Conservation (phyloP, 1,140 invertebrate genomes). For the Drosophila novamexicana region DNA sequence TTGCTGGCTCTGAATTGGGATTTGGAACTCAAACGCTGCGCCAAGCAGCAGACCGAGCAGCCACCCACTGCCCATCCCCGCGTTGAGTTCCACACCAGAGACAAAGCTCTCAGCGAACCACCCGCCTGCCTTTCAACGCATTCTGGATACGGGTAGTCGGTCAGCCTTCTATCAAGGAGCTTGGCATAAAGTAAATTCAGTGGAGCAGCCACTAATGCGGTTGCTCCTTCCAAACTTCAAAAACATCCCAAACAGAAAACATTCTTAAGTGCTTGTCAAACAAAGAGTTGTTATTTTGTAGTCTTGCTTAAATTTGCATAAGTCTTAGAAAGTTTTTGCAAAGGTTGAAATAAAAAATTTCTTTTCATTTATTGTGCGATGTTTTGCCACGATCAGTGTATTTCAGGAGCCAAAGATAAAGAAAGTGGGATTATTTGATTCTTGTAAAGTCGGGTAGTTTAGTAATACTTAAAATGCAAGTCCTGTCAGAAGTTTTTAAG, state of each 20-base stretch:
- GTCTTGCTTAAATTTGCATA: conserved; percentile 15
- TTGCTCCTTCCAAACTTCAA: conserved; percentile 25
- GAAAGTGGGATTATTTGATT: too few species aligned
- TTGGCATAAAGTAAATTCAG: conserved; percentile 39
- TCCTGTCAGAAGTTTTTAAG: too few species aligned
- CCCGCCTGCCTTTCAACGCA: conserved; percentile 28
- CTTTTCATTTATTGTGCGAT: too few species aligned
- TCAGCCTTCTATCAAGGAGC: conserved; percentile 34
- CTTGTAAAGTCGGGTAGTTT: too few species aligned
- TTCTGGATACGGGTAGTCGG: background rate
- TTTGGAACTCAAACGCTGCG: conserved; percentile 74
- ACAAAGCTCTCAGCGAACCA: conserved; percentile 55
- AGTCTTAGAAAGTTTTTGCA: background rate
- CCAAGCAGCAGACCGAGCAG: conserved; percentile 49
- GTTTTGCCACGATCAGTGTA: too few species aligned
- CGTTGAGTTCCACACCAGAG: conserved; percentile 26
- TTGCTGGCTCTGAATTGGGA: conserved; percentile 82
- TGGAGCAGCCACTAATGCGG: conserved; percentile 59
- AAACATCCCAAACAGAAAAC: conserved; percentile 2
- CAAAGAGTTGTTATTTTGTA: conserved; percentile 2
- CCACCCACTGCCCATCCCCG: conserved; percentile 17
- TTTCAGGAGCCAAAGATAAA: too few species aligned
- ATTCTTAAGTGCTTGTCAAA: conserved; percentile 2
- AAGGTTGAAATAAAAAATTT: too few species aligned
- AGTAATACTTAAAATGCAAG: too few species aligned